Percentiles rank a stretch among this genome's conserved stretches.
phyloP scores from a whole-genome alignment of 2,888 invertebrate species.

The Bimastos eiseni region DNA sequence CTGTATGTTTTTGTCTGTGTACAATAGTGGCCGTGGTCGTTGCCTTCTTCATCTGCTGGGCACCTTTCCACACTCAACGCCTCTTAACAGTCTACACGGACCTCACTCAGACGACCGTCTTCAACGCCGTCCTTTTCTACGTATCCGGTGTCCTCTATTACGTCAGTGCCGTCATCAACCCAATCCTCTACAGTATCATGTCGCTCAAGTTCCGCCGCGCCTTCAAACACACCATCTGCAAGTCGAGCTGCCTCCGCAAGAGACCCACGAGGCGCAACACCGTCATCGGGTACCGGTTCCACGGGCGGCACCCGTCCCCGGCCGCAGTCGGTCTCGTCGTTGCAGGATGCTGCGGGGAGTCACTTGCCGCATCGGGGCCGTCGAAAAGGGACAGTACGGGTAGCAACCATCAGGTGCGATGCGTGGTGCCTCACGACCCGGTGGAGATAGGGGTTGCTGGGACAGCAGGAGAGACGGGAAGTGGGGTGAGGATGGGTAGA shows the following conservation, averaged over 20 bases:
- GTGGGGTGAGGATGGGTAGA: neutral
- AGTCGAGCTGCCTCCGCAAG: slow-evolving; percentile 28
- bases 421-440: neutral
- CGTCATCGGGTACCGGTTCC: neutral
- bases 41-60: slow-evolving; percentile 60
- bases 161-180: slow-evolving; percentile 88
- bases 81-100: slow-evolving; percentile 72
- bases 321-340: neutral
- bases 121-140: slow-evolving; percentile 75
- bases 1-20: slow-evolving; percentile 46
- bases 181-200: slow-evolving; percentile 90
- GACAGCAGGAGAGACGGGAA: neutral
- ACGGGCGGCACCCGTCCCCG: neutral
- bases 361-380: neutral
- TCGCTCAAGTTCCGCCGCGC: slow-evolving; percentile 89
- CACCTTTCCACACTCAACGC: slow-evolving; percentile 58
- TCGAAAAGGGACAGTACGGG: slow-evolving; percentile 14
- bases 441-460: neutral
- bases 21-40: slow-evolving; percentile 57
- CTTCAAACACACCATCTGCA: slow-evolving; percentile 72
- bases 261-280: neutral
- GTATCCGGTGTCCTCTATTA: slow-evolving; percentile 87
- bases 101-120: slow-evolving; percentile 49
- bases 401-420: neutral
- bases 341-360: neutral